These are phyloP conservation scores for Pristionchus pacificus DNA, from an alignment of 1,140 invertebrate genomes.

Conservation along the genomic window DNA sequence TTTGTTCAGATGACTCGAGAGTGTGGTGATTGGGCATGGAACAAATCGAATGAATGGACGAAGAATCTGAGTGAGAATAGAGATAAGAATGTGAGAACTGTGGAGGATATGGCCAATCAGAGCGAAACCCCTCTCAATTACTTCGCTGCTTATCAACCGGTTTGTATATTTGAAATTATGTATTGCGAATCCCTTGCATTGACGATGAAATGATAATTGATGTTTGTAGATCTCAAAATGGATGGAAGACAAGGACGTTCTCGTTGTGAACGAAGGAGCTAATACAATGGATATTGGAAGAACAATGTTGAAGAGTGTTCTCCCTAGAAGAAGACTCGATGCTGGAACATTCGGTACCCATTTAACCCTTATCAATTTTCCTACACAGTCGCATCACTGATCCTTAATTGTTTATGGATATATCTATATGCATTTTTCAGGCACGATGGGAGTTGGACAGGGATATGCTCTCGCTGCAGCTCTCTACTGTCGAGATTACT, in stretches of 20 bases:
- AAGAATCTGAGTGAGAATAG: conserved; percentile 62
- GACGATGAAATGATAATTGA: background rate
- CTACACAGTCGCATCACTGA: too few relatives aligned
- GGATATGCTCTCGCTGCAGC: conserved; percentile 89
- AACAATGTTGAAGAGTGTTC: conserved; percentile 75
- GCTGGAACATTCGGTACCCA: conserved; percentile 73
- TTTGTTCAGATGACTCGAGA: conserved; percentile 64
- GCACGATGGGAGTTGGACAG: conserved; percentile 88
- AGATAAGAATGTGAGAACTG: conserved; percentile 64
- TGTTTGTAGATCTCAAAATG: conserved; percentile 58
- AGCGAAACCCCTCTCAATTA: conserved; percentile 79
- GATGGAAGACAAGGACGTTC: conserved; percentile 67
- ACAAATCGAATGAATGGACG: conserved; percentile 65
- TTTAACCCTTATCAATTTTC: too few relatives aligned
- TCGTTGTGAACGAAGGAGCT: conserved; percentile 94
- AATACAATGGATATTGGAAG: conserved; percentile 97
- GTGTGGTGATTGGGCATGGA: conserved; percentile 58
- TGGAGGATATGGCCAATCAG: conserved; percentile 66
- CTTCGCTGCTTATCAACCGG: conserved; percentile 79
- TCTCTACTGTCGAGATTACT: conserved; percentile 76
- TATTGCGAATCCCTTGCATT: background rate
- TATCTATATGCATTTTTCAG: background rate
- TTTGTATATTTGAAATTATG: conserved; percentile 61
- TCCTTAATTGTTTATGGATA: background rate
- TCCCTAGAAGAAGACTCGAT: conserved; percentile 73